Evolutionary conservation across 2,797 vertebrate species (phyloP).

Genomic region (Platyrinchus mystaceus): DNA sequence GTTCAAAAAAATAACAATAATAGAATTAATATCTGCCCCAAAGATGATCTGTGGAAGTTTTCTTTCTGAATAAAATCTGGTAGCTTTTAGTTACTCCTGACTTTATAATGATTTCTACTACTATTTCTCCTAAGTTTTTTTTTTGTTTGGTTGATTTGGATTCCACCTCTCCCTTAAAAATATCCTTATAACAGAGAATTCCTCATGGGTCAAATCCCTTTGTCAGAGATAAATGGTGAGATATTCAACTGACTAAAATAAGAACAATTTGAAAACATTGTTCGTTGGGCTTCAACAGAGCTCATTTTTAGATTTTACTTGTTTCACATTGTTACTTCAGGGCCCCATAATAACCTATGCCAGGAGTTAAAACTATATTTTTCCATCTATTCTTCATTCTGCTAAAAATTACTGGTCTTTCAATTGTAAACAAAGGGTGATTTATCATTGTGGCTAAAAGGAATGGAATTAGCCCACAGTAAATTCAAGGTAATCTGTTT

Average conservation of each 20-base stretch:
- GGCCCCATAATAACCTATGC: not conserved
- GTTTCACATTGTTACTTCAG: not conserved
- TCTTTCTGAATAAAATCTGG: not conserved
- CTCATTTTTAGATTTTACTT: not conserved
- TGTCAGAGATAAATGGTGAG: not conserved
- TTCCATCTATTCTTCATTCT: slow-evolving; percentile 16
- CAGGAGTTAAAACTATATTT: not conserved
- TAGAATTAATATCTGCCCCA: not conserved
- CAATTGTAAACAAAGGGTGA: slow-evolving; percentile 28
- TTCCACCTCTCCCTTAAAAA: not conserved
- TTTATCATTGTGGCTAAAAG: slow-evolving; percentile 5
- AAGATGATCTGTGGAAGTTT: not conserved
- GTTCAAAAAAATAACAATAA: not conserved
- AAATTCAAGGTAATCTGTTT: slow-evolving; percentile 49
- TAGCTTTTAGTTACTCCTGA: not conserved
- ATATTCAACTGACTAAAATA: not conserved
- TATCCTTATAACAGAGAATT: not conserved
- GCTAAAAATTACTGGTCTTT: not conserved
- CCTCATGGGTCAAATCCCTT: not conserved
- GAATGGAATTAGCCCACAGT: slow-evolving; percentile 15
- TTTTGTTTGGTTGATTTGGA: not conserved
- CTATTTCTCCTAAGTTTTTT: not conserved
- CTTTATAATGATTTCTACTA: not conserved
- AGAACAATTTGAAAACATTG: not conserved
- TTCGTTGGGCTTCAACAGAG: not conserved